Conservation (phyloP, 1,140 invertebrate species). For the Diuraphis noxia region DNA sequence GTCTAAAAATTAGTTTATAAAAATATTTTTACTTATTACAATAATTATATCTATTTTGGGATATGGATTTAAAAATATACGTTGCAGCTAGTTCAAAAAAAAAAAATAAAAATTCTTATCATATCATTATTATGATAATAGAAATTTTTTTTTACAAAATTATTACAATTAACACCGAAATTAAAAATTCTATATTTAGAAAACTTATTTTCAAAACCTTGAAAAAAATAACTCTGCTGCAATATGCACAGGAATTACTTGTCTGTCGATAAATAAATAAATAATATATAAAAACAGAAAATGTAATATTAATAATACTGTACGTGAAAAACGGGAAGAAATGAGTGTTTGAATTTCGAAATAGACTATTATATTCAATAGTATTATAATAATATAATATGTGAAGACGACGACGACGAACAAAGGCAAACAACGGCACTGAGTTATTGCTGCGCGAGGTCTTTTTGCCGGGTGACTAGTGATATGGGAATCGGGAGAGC, state of each 20-base stretch:
- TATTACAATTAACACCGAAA: background rate
- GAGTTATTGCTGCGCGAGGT: background rate
- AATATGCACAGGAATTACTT: background rate
- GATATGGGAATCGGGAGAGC: slow-evolving; percentile 25
- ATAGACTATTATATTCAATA: background rate
- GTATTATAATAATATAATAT: background rate
- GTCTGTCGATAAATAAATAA: background rate
- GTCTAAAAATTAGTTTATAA: too few species aligned
- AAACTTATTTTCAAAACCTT: background rate
- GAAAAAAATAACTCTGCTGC: background rate
- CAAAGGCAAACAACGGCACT: background rate
- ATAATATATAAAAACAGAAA: background rate
- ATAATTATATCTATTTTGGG: too few species aligned
- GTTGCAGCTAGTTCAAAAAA: too few species aligned
- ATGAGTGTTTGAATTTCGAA: too few species aligned
- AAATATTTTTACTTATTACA: too few species aligned
- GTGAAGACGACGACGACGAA: background rate
- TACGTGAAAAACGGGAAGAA: background rate
- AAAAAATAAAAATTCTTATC: background rate
- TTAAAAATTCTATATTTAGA: background rate
- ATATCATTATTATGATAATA: background rate
- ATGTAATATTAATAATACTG: background rate
- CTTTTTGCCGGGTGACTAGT: slow-evolving; percentile 40
- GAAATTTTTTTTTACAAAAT: background rate
- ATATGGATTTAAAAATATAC: too few species aligned